Conservation (phyloP, 92 coral and sea anemone species). For the Bergia sp. region DNA sequence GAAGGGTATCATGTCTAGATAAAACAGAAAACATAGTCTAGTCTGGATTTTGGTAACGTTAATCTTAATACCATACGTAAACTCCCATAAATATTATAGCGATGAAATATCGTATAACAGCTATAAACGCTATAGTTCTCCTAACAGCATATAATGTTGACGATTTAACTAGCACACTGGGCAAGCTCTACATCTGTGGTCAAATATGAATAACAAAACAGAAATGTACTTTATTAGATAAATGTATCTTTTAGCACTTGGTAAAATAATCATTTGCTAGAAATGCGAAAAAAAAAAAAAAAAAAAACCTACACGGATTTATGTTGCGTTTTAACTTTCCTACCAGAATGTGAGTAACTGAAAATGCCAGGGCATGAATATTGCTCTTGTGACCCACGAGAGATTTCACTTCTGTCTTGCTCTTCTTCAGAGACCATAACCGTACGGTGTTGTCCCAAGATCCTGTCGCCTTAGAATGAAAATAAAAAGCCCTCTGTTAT, state of each 20-base stretch:
- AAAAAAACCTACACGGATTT: too few species aligned
- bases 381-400: slow-evolving; percentile 91
- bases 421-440: slow-evolving; percentile 74
- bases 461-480: slow-evolving; percentile 80
- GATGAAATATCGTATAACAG: background rate
- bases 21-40: too few species aligned
- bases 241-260: too few species aligned
- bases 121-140: too few species aligned
- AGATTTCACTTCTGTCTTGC: slow-evolving; percentile 59
- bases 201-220: too few species aligned
- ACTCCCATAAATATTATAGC: too few species aligned
- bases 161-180: too few species aligned
- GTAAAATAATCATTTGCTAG: background rate
- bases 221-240: too few species aligned
- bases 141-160: too few species aligned
- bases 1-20: background rate
- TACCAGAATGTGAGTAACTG: slow-evolving; percentile 73
- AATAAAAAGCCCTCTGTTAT: background rate
- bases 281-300: too few species aligned
- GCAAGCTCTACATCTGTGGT: too few species aligned
- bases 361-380: slow-evolving; percentile 88
- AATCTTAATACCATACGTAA: background rate
- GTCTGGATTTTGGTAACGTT: too few species aligned
- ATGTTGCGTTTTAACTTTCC: slow-evolving; percentile 3
- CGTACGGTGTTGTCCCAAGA: slow-evolving; percentile 97